phyloP scores from a whole-genome alignment of 2,113 vertebrate species.

The Cepphus grylle region DNA sequence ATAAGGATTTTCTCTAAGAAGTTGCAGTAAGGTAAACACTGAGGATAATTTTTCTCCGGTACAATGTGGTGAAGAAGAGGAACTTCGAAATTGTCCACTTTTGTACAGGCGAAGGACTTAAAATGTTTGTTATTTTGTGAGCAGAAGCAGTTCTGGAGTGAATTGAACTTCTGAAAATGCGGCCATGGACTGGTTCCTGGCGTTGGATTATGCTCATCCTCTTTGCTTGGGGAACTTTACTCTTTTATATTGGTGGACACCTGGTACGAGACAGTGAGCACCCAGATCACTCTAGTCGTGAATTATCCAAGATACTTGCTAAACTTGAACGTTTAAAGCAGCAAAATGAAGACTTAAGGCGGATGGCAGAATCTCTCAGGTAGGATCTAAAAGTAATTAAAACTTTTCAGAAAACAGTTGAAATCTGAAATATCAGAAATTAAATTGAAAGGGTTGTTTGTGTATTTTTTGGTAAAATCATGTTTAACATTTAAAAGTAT shows the following conservation, averaged over 20 bases:
- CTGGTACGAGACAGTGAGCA: constrained; percentile 95
- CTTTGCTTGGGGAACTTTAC: constrained; percentile 95
- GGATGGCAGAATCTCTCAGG: constrained; percentile 98
- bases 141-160: constrained; percentile 54
- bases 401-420: not conserved
- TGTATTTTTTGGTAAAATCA: not conserved
- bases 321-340: constrained; percentile 98
- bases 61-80: constrained; percentile 66
- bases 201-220: constrained; percentile 99
- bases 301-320: constrained; percentile 96
- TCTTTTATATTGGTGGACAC: constrained; percentile 98
- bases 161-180: constrained; percentile 88
- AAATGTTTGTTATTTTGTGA: constrained; percentile 75
- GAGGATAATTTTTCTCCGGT: constrained; percentile 9
- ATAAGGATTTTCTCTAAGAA: constrained; percentile 39
- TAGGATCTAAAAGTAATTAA: constrained; percentile 64
- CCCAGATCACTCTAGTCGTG: constrained; percentile 92
- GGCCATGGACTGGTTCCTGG: constrained; percentile 98
- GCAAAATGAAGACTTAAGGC: constrained; percentile 96
- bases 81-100: not conserved
- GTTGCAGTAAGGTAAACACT: not conserved
- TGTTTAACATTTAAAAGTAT: not conserved
- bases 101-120: constrained; percentile 33
- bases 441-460: not conserved
- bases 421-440: not conserved